Percentiles rank a stretch among this genome's conserved stretches.
Conservation (phyloP, 1,140 invertebrate species). For the Euwallacea fornicatus region DNA sequence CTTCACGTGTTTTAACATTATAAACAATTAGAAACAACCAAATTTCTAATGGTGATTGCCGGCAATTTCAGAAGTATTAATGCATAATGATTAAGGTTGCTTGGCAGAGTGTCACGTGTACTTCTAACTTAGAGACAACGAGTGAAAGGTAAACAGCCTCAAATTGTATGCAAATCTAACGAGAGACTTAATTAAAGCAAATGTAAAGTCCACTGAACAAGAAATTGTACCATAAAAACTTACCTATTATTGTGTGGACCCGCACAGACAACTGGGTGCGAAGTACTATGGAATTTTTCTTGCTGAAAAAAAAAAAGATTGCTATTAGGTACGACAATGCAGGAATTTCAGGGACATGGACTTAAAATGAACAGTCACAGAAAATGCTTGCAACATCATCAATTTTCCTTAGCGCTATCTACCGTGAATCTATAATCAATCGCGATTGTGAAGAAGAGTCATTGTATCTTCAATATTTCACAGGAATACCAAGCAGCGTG, state of each 20-base stretch:
- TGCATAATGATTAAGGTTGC: too few relatives aligned
- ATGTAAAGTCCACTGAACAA: background rate
- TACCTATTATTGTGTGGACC: conserved; percentile 97
- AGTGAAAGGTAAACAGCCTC: background rate
- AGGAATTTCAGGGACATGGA: background rate
- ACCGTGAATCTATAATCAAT: background rate
- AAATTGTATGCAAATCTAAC: background rate
- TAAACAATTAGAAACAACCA: too few relatives aligned
- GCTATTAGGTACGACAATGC: background rate
- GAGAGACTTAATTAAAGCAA: background rate
- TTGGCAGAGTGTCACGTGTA: background rate
- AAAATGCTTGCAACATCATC: background rate
- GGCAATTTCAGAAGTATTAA: too few relatives aligned
- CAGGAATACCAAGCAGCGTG: conserved; percentile 1
- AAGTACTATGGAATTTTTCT: conserved; percentile 95
- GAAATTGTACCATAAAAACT: conserved; percentile 53
- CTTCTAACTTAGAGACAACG: background rate
- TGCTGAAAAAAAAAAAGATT: conserved; percentile 69
- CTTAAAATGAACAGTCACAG: background rate
- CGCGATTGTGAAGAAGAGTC: too few relatives aligned
- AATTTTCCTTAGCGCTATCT: background rate
- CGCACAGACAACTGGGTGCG: conserved; percentile 94
- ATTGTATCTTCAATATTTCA: too few relatives aligned
- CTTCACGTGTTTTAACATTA: too few relatives aligned
- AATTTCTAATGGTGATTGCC: too few relatives aligned